phyloP scores from a whole-genome alignment of 2,113 vertebrate genomes.

The Castor canadensis region DNA sequence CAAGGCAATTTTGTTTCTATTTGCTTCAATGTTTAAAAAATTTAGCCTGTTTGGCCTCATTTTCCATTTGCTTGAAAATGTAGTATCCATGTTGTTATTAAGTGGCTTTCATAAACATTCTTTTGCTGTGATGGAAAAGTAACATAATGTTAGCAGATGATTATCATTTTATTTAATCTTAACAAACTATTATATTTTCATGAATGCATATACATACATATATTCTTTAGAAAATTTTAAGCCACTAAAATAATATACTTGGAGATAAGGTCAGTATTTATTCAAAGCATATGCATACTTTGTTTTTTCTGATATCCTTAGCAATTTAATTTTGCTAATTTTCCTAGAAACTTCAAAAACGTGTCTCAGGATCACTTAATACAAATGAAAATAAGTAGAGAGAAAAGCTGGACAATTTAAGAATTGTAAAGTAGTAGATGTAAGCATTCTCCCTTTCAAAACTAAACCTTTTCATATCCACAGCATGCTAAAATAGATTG shows the following conservation, averaged over 20 bases:
- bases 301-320: background rate
- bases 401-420: background rate
- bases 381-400: background rate
- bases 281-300: background rate
- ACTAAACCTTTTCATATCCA: background rate
- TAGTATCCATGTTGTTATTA: background rate
- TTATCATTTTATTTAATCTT: background rate
- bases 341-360: conserved; percentile 24
- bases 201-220: background rate
- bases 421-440: background rate
- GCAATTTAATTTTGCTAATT: conserved; percentile 29
- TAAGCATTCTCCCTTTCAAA: background rate
- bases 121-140: background rate
- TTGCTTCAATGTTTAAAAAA: background rate
- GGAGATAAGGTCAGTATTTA: background rate
- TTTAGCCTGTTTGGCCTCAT: background rate
- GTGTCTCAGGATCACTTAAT: background rate
- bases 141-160: background rate
- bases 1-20: background rate
- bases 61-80: conserved; percentile 17
- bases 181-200: background rate
- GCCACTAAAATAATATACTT: background rate
- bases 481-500: background rate
- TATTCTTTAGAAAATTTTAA: background rate
- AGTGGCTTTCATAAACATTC: background rate